Base-by-base conservation (phyloP, 2,113 vertebrate species). In the Pomatorhinus ruficollis region DNA sequence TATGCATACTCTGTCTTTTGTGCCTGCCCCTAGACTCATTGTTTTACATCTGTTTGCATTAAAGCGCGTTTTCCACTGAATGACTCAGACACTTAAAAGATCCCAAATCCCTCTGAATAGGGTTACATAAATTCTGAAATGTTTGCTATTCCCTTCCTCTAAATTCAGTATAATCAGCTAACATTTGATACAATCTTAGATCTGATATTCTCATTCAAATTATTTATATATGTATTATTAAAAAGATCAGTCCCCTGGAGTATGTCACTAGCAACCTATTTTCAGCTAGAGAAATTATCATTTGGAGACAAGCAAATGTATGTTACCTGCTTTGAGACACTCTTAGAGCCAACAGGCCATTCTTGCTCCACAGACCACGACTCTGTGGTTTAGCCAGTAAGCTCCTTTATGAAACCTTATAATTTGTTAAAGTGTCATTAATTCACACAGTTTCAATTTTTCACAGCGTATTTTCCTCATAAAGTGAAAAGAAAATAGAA, bases 141-240 rank as follows among this genome's bases (percentile, higher is more conserved):
- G 81, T 40, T 95, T 89, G 93, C 45, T 94, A 27, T 90, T 78
- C 63, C 64, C 10, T 87, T 54, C 69, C 66, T 84, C 39, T 75
- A 65, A 88, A 45, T 89, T 87, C 8, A 20, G 61, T 49, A 94
- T 33, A 39, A 74, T 78, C 75, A 83, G 53, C 71, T 75, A 75
- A 50, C 3, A 17, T 72, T 66, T 64, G 70, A 45, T 64, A 27
- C 20, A 31, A 80, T 63, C 44, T 61, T 65, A 74, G 64, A 91
- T 66, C 69, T 57, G 91, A 92, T 84, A 96, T 90, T 97, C 94
- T 96, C 96, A 97, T 94, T 87, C 78, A 91, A 93, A 96, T 93
- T 81, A 91, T 95, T 93, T 96, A 68, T 72, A 54, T 39, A 77
- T 30, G 54, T 64, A 82, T 89, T 72, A 95, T 93, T 95, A 85